Conservation (phyloP, 2,797 vertebrate genomes). For the Falco cherrug region DNA sequence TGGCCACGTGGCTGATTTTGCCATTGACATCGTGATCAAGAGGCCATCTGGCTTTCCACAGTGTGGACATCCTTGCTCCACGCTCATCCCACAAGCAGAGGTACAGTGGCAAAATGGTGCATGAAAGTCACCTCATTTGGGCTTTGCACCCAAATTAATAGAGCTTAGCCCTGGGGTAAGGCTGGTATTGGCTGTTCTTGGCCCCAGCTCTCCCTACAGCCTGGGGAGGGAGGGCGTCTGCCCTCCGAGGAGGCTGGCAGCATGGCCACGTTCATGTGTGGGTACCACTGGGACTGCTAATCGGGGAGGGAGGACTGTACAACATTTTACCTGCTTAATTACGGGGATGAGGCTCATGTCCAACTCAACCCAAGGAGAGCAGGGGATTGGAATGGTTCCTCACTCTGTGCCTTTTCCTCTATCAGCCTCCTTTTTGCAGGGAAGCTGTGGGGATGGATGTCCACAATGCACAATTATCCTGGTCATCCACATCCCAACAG, state of each 20-base stretch:
- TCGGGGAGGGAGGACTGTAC: not conserved
- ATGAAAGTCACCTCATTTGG: not conserved
- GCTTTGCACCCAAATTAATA: not conserved
- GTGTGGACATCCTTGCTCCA: not conserved
- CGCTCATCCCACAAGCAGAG: not conserved
- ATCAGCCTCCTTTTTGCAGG: not conserved
- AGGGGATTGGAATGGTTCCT: not conserved
- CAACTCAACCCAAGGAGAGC: not conserved
- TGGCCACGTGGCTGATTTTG: not conserved
- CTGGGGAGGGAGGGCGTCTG: not conserved
- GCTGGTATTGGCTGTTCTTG: not conserved
- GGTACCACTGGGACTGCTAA: not conserved
- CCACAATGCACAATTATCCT: not conserved
- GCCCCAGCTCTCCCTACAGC: not conserved
- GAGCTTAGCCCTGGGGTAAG: not conserved
- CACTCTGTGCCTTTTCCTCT: rapidly evolving
- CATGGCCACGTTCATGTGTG: rapidly evolving
- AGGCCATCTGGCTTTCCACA: rapidly evolving
- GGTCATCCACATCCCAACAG: rapidly evolving
- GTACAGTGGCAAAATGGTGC: not conserved
- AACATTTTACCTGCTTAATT: not conserved
- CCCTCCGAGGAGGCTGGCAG: not conserved
- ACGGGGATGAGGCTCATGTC: not conserved
- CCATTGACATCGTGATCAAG: rapidly evolving
- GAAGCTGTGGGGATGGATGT: not conserved